Conservation (phyloP, 2,888 invertebrate species). For the Lasioglossum marginatum region DNA sequence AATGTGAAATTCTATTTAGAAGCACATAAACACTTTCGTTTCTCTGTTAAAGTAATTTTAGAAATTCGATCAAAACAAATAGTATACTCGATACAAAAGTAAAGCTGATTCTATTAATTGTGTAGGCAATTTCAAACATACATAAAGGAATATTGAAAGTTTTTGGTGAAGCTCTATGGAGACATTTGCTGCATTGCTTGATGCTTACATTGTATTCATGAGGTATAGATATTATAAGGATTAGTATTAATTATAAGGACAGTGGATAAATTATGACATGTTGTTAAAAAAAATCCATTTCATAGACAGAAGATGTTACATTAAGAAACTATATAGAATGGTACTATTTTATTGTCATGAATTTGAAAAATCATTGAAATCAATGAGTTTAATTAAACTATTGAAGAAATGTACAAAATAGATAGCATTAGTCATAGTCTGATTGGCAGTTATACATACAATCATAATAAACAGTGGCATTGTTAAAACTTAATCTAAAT, state of each 20-base stretch:
- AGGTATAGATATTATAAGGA: slow-evolving; percentile 14
- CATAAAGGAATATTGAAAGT: slow-evolving; percentile 26
- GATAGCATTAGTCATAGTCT: slow-evolving; percentile 37
- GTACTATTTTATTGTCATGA: slow-evolving; percentile 58
- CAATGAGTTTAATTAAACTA: slow-evolving; percentile 33
- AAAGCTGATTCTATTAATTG: slow-evolving; percentile 8
- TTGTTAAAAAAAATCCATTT: slow-evolving; percentile 26
- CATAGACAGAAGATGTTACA: slow-evolving; percentile 19
- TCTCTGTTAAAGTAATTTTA: slow-evolving; percentile 9
- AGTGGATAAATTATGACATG: slow-evolving; percentile 27
- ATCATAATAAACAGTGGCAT: slow-evolving; percentile 34
- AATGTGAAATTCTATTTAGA: slow-evolving; percentile 41
- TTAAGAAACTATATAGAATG: slow-evolving; percentile 26
- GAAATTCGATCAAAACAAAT: slow-evolving; percentile 18
- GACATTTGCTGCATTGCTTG: slow-evolving; percentile 25
- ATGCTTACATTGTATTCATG: slow-evolving; percentile 17
- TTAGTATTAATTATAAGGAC: slow-evolving; percentile 20
- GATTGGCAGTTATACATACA: slow-evolving; percentile 54
- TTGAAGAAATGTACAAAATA: slow-evolving; percentile 14
- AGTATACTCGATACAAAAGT: slow-evolving; percentile 22
- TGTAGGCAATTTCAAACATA: slow-evolving; percentile 4
- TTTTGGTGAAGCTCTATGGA: slow-evolving; percentile 10
- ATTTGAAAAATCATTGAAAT: slow-evolving; percentile 40
- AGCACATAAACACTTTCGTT: slow-evolving; percentile 12
- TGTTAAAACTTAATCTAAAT: slow-evolving; percentile 44